Conservation (phyloP, 2,888 invertebrate species). For the Protodeltote pygarga region DNA sequence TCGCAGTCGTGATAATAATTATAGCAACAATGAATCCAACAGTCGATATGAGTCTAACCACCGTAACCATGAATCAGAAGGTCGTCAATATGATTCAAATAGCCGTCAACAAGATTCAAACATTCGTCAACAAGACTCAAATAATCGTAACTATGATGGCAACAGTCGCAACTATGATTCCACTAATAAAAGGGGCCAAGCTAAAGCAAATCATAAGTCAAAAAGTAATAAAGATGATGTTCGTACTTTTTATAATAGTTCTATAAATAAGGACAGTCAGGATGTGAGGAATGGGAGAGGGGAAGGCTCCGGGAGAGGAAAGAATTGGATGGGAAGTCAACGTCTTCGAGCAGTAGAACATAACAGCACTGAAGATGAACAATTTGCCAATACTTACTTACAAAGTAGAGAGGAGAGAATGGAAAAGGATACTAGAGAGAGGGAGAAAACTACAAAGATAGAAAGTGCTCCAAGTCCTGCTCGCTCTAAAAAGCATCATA, state of each 20-base stretch:
- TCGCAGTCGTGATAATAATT: slow-evolving; percentile 52
- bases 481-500: slow-evolving; percentile 58
- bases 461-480: slow-evolving; percentile 65
- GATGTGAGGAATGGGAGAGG: slow-evolving; percentile 71
- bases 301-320: slow-evolving; percentile 63
- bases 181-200: slow-evolving; percentile 64
- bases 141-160: slow-evolving; percentile 23
- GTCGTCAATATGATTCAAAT: slow-evolving; percentile 44
- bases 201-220: slow-evolving; percentile 65
- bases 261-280: slow-evolving; percentile 70
- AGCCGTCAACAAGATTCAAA: slow-evolving; percentile 44
- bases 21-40: slow-evolving; percentile 49
- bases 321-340: slow-evolving; percentile 74
- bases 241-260: slow-evolving; percentile 78
- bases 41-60: slow-evolving; percentile 46
- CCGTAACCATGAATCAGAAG: slow-evolving; percentile 39
- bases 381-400: slow-evolving; percentile 74
- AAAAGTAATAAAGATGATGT: slow-evolving; percentile 76
- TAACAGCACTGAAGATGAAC: slow-evolving; percentile 73
- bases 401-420: slow-evolving; percentile 64
- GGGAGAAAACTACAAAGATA: slow-evolving; percentile 46
- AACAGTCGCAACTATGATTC: slow-evolving; percentile 39
- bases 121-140: slow-evolving; percentile 21
- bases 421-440: slow-evolving; percentile 47
- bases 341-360: slow-evolving; percentile 66